Conservation (phyloP, 2,888 invertebrate species). For the Gibbula magus region DNA sequence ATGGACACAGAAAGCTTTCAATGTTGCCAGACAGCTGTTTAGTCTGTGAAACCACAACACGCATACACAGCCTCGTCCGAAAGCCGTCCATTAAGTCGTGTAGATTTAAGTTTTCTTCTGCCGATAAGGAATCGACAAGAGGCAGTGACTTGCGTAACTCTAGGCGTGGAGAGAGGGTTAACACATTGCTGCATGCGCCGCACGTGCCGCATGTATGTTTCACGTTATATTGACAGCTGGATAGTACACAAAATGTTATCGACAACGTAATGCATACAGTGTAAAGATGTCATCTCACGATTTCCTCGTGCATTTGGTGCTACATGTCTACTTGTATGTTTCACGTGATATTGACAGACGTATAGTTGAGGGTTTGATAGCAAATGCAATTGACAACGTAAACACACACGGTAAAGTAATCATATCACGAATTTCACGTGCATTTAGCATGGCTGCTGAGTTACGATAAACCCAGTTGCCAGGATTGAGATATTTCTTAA, state of each 20-base stretch:
- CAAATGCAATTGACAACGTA: background rate
- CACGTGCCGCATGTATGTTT: slow-evolving; percentile 12
- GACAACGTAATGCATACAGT: background rate
- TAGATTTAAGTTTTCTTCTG: background rate
- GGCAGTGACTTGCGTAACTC: background rate
- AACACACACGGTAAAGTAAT: background rate
- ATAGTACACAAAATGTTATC: background rate
- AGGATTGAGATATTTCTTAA: too few species aligned
- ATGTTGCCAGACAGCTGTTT: background rate
- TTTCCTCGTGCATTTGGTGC: background rate
- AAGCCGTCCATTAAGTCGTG: background rate
- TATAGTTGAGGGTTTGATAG: background rate
- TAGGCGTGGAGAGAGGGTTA: background rate
- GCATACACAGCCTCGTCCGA: background rate
- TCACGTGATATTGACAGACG: too few species aligned
- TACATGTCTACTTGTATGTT: too few species aligned
- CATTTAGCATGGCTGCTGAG: too few species aligned
- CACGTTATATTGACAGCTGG: background rate
- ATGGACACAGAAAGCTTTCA: too few species aligned
- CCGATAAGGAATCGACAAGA: slow-evolving; percentile 17
- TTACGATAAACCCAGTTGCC: too few species aligned
- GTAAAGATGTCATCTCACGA: slow-evolving; percentile 2
- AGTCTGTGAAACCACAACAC: background rate
- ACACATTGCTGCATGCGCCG: slow-evolving; percentile 7
- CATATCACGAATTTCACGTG: background rate